Evolutionary conservation across 2,113 vertebrate genomes (phyloP).

Genomic region (Alectura lathami): DNA sequence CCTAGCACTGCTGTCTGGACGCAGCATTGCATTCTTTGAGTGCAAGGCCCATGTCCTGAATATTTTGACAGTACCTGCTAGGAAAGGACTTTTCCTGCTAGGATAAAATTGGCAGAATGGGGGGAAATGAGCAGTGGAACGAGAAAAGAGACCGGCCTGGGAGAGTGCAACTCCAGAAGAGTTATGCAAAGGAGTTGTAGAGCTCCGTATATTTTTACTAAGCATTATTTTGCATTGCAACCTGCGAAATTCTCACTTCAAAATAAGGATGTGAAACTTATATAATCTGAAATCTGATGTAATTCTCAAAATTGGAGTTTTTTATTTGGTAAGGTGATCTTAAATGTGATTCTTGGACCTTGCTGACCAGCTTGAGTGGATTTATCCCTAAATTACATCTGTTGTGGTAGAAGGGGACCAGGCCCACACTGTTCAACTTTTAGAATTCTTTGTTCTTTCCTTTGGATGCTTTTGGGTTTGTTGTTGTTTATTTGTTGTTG

Average conservation of each 20-base stretch:
- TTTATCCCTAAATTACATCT: not conserved
- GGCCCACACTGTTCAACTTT: not conserved
- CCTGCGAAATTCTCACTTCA: constrained; percentile 24
- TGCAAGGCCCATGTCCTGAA: constrained; percentile 12
- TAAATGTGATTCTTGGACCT: not conserved
- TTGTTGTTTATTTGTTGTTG: not conserved
- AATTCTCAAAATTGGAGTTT: constrained; percentile 11
- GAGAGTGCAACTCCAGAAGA: constrained; percentile 59
- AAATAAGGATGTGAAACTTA: constrained; percentile 2
- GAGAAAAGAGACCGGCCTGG: constrained; percentile 46
- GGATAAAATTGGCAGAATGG: not conserved
- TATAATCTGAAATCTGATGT: constrained; percentile 8
- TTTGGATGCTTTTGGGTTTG: not conserved
- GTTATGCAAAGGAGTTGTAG: constrained; percentile 52
- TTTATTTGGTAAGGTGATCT: constrained; percentile 22
- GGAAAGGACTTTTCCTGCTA: constrained; percentile 40
- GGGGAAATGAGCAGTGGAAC: not conserved
- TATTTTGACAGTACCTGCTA: constrained; percentile 31
- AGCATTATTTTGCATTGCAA: constrained; percentile 37
- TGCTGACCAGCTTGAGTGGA: constrained; percentile 9
- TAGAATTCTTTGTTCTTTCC: not conserved
- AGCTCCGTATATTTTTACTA: constrained; percentile 61
- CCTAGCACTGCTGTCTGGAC: constrained; percentile 27
- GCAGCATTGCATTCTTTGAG: constrained; percentile 8
- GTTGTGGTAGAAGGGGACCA: not conserved